Conservation (phyloP, 2,797 vertebrate species). For the Acomys russatus region DNA sequence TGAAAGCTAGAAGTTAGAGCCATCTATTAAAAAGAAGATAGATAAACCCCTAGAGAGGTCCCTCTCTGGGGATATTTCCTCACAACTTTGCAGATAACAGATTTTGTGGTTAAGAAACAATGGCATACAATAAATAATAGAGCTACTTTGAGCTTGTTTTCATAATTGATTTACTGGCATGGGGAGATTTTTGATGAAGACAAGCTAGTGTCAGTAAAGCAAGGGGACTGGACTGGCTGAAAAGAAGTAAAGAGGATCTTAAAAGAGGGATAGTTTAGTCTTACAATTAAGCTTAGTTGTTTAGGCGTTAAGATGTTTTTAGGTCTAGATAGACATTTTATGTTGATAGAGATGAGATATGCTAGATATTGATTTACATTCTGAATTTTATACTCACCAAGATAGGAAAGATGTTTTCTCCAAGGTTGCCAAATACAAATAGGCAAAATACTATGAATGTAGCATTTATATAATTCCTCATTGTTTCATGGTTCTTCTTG, state of each 20-base stretch:
- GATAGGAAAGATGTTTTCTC: too few species aligned
- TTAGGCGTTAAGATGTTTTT: too few species aligned
- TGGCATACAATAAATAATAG: neutral
- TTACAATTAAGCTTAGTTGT: too few species aligned
- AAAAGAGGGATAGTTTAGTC: neutral
- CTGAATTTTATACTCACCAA: too few species aligned
- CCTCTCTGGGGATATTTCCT: neutral
- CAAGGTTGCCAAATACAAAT: too few species aligned
- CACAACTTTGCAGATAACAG: neutral
- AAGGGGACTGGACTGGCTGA: neutral
- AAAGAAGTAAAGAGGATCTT: neutral
- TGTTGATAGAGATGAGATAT: too few species aligned
- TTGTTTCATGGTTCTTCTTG: too few species aligned
- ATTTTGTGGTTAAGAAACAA: conserved; percentile 41
- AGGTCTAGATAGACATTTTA: too few species aligned
- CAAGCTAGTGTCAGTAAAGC: neutral
- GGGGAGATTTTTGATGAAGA: neutral
- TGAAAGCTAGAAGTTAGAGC: neutral
- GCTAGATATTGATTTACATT: too few species aligned
- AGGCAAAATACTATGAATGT: too few species aligned
- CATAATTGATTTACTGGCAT: neutral
- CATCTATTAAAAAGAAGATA: neutral
- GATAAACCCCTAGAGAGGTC: neutral
- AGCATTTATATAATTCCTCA: too few species aligned
- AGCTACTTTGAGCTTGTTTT: neutral